Evolutionary conservation across 2,113 vertebrate species (phyloP).

Genomic region (Phodopus roborovskii): DNA sequence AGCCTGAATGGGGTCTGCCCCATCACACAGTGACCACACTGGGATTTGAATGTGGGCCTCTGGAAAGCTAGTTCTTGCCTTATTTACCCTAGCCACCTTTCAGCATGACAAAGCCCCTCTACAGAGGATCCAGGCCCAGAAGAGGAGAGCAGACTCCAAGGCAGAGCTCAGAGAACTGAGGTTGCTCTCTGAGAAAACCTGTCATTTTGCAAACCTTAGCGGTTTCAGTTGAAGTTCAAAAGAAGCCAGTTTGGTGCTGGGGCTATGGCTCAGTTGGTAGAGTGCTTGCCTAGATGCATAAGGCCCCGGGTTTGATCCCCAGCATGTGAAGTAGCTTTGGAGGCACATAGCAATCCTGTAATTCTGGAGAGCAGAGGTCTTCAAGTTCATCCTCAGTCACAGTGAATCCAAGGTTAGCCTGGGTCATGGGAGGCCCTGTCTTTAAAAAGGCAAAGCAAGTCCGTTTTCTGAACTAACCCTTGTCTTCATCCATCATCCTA

Average conservation of each 20-base stretch:
- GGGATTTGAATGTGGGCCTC: neutral
- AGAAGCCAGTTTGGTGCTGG: neutral
- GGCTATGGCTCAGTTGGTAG: neutral
- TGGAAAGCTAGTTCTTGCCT: fast-evolving
- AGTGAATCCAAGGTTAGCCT: neutral
- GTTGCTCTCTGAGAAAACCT: neutral
- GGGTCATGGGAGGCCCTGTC: neutral
- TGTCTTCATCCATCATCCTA: too few relatives aligned
- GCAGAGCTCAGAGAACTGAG: neutral
- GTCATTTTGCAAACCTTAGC: neutral
- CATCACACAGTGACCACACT: neutral
- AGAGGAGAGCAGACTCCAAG: neutral
- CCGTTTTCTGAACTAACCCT: neutral
- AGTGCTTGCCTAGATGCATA: neutral
- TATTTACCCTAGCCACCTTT: neutral
- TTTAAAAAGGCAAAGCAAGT: neutral
- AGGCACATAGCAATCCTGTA: neutral
- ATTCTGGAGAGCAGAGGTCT: too few relatives aligned
- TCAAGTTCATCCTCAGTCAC: neutral
- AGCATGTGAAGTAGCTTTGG: neutral
- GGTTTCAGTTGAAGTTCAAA: neutral
- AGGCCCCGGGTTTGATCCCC: neutral
- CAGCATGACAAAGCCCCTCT: too few relatives aligned
- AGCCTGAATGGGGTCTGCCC: neutral
- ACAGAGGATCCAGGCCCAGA: neutral